Conservation (phyloP, 1,140 invertebrate genomes). For the Drosophila burlai region DNA sequence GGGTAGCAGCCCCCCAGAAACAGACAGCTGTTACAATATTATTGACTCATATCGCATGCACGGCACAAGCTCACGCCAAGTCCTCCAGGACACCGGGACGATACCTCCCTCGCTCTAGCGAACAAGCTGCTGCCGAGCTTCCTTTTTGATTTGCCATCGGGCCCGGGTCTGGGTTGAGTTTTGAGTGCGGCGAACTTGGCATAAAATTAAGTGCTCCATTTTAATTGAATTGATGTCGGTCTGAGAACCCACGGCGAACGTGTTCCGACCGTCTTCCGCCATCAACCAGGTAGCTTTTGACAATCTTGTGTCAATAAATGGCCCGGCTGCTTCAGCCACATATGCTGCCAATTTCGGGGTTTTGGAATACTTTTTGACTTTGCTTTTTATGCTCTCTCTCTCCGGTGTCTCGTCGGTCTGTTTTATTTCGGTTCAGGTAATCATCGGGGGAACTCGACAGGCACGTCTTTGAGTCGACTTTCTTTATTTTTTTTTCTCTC, state of each 20-base stretch:
- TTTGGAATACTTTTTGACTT: slow-evolving; percentile 45
- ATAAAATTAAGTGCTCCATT: slow-evolving; percentile 81
- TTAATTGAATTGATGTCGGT: slow-evolving; percentile 78
- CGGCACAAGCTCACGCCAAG: slow-evolving; percentile 53
- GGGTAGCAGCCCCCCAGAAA: slow-evolving; percentile 42
- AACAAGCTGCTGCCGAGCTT: slow-evolving; percentile 41
- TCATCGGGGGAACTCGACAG: slow-evolving; percentile 42
- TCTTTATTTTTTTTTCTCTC: slow-evolving; percentile 9
- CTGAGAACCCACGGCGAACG: slow-evolving; percentile 20
- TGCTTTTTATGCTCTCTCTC: slow-evolving; percentile 25
- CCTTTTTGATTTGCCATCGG: slow-evolving; percentile 62
- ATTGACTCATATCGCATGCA: slow-evolving; percentile 81
- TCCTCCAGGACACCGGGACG: slow-evolving; percentile 34
- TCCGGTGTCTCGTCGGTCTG: slow-evolving; percentile 24
- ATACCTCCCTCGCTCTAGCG: neutral
- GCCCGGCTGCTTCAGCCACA: slow-evolving; percentile 52
- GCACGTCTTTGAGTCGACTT: slow-evolving; percentile 48
- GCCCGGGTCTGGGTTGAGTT: slow-evolving; percentile 52
- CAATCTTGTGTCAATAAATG: slow-evolving; percentile 70
- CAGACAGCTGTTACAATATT: slow-evolving; percentile 82
- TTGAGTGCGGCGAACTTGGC: slow-evolving; percentile 74
- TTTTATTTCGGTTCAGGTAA: slow-evolving; percentile 49
- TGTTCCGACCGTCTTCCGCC: slow-evolving; percentile 11
- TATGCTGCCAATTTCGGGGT: slow-evolving; percentile 67
- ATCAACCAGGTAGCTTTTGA: slow-evolving; percentile 43